Conservation (phyloP, 2,888 invertebrate genomes). For the Orthosia gothica region DNA sequence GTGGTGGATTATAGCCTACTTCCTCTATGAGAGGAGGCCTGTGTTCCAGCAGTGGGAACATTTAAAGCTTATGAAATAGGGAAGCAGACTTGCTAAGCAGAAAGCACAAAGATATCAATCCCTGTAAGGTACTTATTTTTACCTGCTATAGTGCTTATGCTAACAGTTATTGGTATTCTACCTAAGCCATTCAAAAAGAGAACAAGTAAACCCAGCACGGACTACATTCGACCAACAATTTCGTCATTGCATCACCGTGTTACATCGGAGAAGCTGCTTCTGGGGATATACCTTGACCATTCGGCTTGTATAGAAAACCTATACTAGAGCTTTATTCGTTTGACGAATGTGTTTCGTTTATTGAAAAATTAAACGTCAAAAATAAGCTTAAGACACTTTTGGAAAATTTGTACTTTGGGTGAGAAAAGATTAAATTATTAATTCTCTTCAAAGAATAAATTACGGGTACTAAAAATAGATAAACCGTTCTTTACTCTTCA, state of each 20-base stretch:
- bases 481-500: slow-evolving; percentile 5
- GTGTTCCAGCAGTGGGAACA: no score
- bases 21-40: slow-evolving; percentile 3
- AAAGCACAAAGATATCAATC: neutral
- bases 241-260: no score
- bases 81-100: neutral
- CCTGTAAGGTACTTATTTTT: neutral
- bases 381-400: neutral
- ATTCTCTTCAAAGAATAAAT: slow-evolving; percentile 33
- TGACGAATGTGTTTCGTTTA: no score
- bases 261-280: no score
- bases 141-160: neutral
- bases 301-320: no score
- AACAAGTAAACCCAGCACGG: neutral
- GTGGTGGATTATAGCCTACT: no score
- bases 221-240: neutral
- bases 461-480: slow-evolving; percentile 19
- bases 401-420: neutral
- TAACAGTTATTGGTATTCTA: no score
- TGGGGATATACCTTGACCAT: no score
- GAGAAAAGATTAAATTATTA: neutral
- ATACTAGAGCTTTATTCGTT: no score
- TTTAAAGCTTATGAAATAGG: neutral
- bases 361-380: neutral
- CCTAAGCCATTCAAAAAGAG: no score